Base-by-base conservation (phyloP, 2,888 invertebrate genomes). In the Geophilus truncorum region DNA sequence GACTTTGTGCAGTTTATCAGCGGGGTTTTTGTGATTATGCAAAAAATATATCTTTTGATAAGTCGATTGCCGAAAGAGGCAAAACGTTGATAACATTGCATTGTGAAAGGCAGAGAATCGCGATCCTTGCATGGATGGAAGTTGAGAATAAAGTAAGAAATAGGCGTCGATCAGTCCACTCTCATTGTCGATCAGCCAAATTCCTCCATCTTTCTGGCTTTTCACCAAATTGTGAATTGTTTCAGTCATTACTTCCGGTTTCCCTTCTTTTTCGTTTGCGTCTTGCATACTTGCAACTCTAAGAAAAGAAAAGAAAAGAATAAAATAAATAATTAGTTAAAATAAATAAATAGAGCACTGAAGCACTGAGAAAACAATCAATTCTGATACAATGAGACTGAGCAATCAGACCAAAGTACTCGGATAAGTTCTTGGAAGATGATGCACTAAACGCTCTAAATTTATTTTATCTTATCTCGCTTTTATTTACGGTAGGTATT, bases 101-200 rank as follows among this genome's bases (percentile, higher is more conserved):
- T 82, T 79, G 81, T 87, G 87, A 81, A 86, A 86, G 36, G 81
- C 81, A 1, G 84, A 80, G 82, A 87, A 87, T 25, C 85, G 82
- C 34, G 83, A 78, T 81, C 82, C 30, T 78, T 83, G 62, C 76
- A 82, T 36, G 2, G 28, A 30, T 1, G 79, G 57, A 7, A 80
- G 30, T 18, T 80, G 51, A 1, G 81, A 76, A 78, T 86, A 86
- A 34, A 87, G 82, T 1, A 87, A 83, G 15, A 85, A 85, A 81
- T 87, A 88, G 7, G 86, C 86, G 82, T 87, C 87, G 23, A 87
- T 80, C 2, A 88, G 83, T 1, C 87, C 88, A 79, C 87, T 86
- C 81, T 88, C 88, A 81, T 88, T 88, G 84, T 88, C 88, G 12
- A 88, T 86, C 5, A 87, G 84, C 87, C 87, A 87, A 15, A 88